Evolutionary conservation across 2,113 vertebrate genomes (phyloP), one percentile per base, ranked within the genome.

Genomic region (Hemiprocne comata): DNA sequence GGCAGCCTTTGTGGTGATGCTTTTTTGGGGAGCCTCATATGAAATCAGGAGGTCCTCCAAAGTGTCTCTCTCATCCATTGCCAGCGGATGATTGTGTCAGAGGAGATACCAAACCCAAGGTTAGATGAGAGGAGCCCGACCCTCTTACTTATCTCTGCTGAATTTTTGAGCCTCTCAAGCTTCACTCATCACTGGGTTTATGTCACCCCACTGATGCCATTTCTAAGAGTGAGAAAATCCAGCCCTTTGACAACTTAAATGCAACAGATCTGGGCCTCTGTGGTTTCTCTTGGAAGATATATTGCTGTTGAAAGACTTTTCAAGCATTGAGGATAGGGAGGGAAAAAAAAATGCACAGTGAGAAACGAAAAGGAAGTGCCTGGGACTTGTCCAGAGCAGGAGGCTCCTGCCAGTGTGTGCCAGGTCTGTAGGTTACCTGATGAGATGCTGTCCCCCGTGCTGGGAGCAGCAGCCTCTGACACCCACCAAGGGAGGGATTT

Each of bases 261-360:
- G 76, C 54, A 81, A 34, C 38, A 72, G 62, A 33, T 80, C 66
- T 51, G 82, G 48, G 79, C 29, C 61, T 60, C 80, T 94, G 86
- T 57, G 46, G 33, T 85, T 90, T 93, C n/a, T 85, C 69, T 58
- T 89, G 88, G 89, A 94, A 79, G 88, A 70, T 55, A 51, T 25
- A n/a, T 28, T 78, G 62, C 51, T 83, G 81, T 57, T 87, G 93
- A 93, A 89, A 95, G 74, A 6, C 36, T 83, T 93, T 51, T 91
- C 65, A 70, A 72, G 64, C 50, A 28, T 17, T 64, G 57, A 89
- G 28, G 48, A 36, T 42, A 34, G 54, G 54, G 50, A 48, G 51
- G 6, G 40, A 40, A 34, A 11, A 33, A 53, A n/a, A 42, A 31
- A 28, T 0, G 11, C 50, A 67, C 19, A 67, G 64, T 34, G 36